Evolutionary conservation across 1,140 invertebrate species (phyloP), one percentile per base, ranked within the genome.

Genomic region (Leptinotarsa undecemlineata): DNA sequence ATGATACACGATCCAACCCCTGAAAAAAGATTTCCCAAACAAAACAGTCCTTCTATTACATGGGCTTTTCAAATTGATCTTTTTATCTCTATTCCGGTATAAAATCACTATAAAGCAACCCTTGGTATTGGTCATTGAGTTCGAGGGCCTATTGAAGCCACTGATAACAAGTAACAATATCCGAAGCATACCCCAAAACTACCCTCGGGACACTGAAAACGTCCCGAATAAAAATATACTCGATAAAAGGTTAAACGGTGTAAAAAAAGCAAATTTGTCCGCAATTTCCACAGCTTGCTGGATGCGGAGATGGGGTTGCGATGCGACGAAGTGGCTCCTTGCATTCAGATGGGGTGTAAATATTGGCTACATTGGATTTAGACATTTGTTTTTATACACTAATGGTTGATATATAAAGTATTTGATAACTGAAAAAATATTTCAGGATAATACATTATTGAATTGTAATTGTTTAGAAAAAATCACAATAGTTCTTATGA

Each of bases 221-320:
- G 68, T 20, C 20, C 74, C 57, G 70, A 71, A 76, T 78, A 78
- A 78, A 78, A 78, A 78, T 78, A 72, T 63, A 73, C 63, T 63
- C 77, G 77, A 78, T 78, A 76, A 78, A 74, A 76, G 74, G 77
- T 78, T 78, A 78, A 78, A 78, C 73, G 72, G 75, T 78, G 77
- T 78, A 78, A 78, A 78, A 78, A 78, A 69, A 72, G 51, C 68
- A 74, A 78, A 76, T 78, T 78, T 76, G 74, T 74, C 70, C 60
- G 48, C 67, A 70, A 73, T 76, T 76, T 69, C 62, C 71, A 48
- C 26, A 48, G 61, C 71, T 64, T 63, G 71, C 17, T 42, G 57
- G 21, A 70, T 68, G 14, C n/a, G 13, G 19, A 42, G 19, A 47
- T 20, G 48, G 68, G 51, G 63, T 64, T 15, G 63, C 20, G 63